Conservation (phyloP, 2,797 vertebrate genomes). For the Falco naumanni region DNA sequence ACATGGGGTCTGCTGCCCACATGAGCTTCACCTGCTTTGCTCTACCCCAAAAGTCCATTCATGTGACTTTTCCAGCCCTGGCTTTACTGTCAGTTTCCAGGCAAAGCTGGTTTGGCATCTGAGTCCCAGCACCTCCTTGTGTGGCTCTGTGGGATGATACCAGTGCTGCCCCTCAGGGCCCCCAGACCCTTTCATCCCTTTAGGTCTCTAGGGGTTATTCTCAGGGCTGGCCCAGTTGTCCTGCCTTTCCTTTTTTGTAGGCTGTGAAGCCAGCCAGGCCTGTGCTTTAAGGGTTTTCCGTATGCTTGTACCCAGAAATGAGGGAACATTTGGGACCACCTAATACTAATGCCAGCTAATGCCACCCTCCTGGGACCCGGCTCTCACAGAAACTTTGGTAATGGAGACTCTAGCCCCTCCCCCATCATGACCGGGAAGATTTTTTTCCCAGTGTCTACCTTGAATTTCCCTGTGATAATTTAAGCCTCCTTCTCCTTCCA, state of each 20-base stretch:
- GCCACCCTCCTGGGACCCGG: fast-evolving
- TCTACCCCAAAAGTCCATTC: neutral
- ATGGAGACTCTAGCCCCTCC: neutral
- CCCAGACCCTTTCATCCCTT: neutral
- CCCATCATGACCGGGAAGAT: neutral
- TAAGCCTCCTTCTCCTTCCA: neutral
- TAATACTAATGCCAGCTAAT: neutral
- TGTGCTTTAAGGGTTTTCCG: neutral
- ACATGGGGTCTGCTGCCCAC: neutral
- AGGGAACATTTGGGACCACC: neutral
- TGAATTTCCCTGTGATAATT: neutral
- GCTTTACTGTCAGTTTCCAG: neutral
- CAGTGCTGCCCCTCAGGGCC: neutral
- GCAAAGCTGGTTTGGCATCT: neutral
- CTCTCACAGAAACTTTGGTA: neutral
- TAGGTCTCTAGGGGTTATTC: neutral
- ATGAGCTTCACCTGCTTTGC: neutral
- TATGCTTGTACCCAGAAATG: neutral
- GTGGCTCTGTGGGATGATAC: neutral
- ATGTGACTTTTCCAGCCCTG: neutral
- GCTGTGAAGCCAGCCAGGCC: neutral
- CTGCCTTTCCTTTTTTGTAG: neutral
- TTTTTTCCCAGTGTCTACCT: neutral
- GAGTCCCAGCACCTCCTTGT: neutral
- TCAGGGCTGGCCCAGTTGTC: neutral